Evolutionary conservation across 2,797 vertebrate species (phyloP), one percentile per base, ranked within the genome.

Genomic region (Fistularia tabacaria): DNA sequence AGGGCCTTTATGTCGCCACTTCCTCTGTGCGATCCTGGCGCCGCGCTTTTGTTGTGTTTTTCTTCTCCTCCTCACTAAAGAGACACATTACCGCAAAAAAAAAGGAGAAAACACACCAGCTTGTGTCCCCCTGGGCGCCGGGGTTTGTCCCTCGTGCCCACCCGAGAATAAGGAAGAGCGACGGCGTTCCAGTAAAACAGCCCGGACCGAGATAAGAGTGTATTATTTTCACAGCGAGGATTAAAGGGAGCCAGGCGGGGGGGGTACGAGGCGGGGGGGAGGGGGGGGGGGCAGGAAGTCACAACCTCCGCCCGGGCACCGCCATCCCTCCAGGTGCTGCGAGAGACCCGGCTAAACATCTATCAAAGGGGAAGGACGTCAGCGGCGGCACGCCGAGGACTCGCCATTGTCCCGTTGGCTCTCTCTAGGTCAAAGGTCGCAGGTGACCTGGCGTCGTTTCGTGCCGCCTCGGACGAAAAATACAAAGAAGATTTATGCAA

Each of bases 1-100:
- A 90, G 82, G 82, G 71, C 87, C 87, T 90, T 90, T 85, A 89
- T 87, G 78, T 74, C 45, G 43, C 83, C 81, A 85, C 85, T 92
- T 92, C 91, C 91, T 91, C 82, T 84, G 80, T 77, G 81, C 84
- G 68, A 82, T 74, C 75, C 80, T 81, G 86, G 81, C 78, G 81
- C 85, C 87, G 47, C 8, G 73, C 87, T 88, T 25, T 86, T 89
- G 76, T 87, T 83, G 80, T 77, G 73, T 76, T 83, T n/a, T 83
- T 81, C 74, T 81, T 77, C 85, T 82, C 46, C 66, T 73, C 51
- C 59, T 77, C 62, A 63, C 60, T 41, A 10, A 76, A 79, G 66
- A 79, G 68, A 83, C 82, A 79, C 74, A 82, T 49, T 78, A 76
- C 73, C 80, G 69, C 78, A 76, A 64, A n/a, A n/a, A n/a, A n/a